phyloP scores from a whole-genome alignment of 1,140 invertebrate species.

The Eurosta solidaginis region DNA sequence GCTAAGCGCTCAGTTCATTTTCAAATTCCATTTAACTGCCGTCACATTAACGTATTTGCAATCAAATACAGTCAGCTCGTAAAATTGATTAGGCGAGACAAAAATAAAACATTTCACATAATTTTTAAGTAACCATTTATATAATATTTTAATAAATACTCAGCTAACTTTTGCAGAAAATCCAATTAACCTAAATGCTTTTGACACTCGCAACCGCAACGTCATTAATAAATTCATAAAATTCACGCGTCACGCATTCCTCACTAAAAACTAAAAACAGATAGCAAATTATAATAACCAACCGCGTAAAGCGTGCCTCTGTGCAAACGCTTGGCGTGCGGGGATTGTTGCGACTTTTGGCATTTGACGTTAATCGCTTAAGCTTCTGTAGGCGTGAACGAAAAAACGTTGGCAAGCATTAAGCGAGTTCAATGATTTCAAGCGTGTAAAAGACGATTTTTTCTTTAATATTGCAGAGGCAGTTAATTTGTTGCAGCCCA shows the following conservation, averaged over 20 bases:
- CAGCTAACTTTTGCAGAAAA: not conserved
- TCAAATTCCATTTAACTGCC: not conserved
- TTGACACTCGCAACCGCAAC: not conserved
- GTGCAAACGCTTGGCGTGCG: not conserved
- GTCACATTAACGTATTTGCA: not conserved
- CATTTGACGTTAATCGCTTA: slow-evolving; percentile 3
- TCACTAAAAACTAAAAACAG: not conserved
- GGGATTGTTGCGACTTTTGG: not conserved
- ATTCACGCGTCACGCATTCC: slow-evolving; percentile 17
- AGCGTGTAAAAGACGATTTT: not conserved
- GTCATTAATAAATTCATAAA: slow-evolving; percentile 21
- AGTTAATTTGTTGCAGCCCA: not conserved
- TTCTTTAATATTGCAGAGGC: not conserved
- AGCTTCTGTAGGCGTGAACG: not conserved
- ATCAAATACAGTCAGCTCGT: not conserved
- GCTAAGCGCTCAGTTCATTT: too few relatives aligned
- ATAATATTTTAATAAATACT: not conserved
- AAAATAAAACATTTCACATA: too few relatives aligned
- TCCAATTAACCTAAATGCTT: slow-evolving; percentile 27
- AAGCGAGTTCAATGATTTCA: not conserved
- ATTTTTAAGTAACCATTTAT: too few relatives aligned
- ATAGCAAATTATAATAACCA: not conserved
- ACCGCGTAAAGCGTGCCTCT: not conserved
- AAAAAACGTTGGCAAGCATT: not conserved
- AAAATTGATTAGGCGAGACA: not conserved